Evolutionary conservation across 2,113 vertebrate species (phyloP).

Genomic region (Trogon melanurus): DNA sequence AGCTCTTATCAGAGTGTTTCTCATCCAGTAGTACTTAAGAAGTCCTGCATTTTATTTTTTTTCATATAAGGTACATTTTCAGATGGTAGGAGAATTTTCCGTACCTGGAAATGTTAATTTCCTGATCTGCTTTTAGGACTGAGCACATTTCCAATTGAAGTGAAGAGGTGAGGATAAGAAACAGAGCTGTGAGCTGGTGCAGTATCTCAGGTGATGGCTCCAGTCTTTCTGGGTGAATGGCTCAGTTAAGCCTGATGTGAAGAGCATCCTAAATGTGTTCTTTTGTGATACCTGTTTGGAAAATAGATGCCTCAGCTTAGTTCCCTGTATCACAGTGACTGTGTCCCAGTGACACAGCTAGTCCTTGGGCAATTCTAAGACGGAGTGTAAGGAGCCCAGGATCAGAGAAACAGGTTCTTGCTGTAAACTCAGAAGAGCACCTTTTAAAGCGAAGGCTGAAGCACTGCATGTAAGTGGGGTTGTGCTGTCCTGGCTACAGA

Average conservation of each 20-base stretch:
- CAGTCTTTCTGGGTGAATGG: not conserved
- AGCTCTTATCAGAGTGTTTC: not conserved
- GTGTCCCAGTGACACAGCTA: not conserved
- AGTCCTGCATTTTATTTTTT: not conserved
- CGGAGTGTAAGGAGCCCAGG: not conserved
- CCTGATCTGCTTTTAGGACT: not conserved
- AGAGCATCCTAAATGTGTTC: not conserved
- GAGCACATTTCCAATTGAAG: not conserved
- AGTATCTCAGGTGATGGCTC: not conserved
- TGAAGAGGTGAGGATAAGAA: not conserved
- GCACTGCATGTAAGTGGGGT: not conserved
- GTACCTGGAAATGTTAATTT: constrained; percentile 13
- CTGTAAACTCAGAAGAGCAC: not conserved
- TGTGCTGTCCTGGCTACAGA: not conserved
- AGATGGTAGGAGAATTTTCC: not conserved
- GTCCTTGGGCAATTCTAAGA: not conserved
- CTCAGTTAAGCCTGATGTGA: not conserved
- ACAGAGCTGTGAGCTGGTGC: not conserved
- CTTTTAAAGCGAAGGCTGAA: not conserved
- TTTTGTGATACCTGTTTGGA: not conserved
- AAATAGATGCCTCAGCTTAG: not conserved
- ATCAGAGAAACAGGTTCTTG: not conserved
- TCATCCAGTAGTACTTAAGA: not conserved
- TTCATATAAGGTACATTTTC: not conserved
- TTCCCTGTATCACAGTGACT: not conserved